Conservation (phyloP, 2,888 invertebrate genomes). For the Lochmaea crataegi region DNA sequence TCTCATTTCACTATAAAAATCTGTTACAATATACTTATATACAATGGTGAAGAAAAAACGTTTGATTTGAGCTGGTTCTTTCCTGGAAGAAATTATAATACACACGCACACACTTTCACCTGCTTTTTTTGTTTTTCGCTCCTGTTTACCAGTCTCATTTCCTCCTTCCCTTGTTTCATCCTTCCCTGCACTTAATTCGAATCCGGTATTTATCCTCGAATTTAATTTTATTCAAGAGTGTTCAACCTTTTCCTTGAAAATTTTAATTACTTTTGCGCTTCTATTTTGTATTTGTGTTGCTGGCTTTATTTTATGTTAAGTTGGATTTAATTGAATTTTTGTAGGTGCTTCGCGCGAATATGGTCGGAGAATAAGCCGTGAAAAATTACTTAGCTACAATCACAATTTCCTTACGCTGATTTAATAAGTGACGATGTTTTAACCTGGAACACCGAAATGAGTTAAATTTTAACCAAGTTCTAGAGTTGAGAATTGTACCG, state of each 20-base stretch:
- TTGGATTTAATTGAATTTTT: conserved; percentile 55
- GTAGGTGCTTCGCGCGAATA: conserved; percentile 25
- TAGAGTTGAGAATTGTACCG: too few relatives aligned
- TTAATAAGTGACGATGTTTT: background rate
- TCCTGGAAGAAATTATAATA: background rate
- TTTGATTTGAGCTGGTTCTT: background rate
- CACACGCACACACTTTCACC: conserved; percentile 22
- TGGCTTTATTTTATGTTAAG: conserved; percentile 55
- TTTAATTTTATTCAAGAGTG: conserved; percentile 62
- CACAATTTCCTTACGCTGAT: background rate
- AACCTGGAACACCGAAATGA: background rate
- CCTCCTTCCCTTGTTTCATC: conserved; percentile 5
- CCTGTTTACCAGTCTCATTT: background rate
- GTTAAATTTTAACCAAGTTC: background rate
- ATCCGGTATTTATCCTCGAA: conserved; percentile 61
- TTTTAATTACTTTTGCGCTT: conserved; percentile 63
- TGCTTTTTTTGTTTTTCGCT: conserved; percentile 3
- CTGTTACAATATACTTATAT: too few relatives aligned
- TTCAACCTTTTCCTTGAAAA: conserved; percentile 61
- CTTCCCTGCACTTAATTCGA: conserved; percentile 56
- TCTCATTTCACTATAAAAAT: too few relatives aligned
- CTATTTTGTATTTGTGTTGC: conserved; percentile 58
- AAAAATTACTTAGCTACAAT: background rate
- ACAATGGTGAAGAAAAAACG: too few relatives aligned
- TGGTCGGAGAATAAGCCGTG: background rate